Conservation (phyloP, 2,113 vertebrate species). For the Ivindomyrus marchei region DNA sequence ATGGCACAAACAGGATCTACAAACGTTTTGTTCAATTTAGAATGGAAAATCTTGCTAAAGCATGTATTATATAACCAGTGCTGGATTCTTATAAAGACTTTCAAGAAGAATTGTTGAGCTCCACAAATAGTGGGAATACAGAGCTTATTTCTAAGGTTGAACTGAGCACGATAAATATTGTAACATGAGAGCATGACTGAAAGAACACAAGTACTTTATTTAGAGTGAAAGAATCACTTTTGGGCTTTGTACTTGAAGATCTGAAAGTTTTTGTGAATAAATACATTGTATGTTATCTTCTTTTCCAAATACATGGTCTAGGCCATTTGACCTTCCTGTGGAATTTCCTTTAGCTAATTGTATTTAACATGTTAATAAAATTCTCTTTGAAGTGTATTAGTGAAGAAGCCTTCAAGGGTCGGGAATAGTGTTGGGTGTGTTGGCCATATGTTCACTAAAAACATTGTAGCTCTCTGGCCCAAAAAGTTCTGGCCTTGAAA, state of each 20-base stretch:
- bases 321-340: constrained; percentile 48
- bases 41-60: neutral
- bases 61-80: neutral
- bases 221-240: neutral
- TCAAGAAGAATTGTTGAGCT: neutral
- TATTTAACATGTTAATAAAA: constrained; percentile 62
- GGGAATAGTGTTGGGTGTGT: constrained; percentile 47
- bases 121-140: neutral
- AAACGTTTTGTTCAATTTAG: neutral
- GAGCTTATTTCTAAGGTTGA: neutral
- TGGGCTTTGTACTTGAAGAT: neutral
- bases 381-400: constrained; percentile 56
- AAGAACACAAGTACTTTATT: neutral
- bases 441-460: constrained; percentile 49
- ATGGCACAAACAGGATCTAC: neutral
- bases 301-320: constrained; percentile 41
- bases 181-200: neutral
- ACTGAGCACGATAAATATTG: neutral
- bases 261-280: constrained; percentile 34
- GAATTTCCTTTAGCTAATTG: constrained; percentile 61
- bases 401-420: constrained; percentile 52
- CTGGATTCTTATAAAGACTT: neutral
- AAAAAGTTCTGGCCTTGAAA: neutral
- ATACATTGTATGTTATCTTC: constrained; percentile 38
- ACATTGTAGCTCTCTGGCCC: neutral